Conservation (phyloP, 2,888 invertebrate species). For the Lysandra bellargus region DNA sequence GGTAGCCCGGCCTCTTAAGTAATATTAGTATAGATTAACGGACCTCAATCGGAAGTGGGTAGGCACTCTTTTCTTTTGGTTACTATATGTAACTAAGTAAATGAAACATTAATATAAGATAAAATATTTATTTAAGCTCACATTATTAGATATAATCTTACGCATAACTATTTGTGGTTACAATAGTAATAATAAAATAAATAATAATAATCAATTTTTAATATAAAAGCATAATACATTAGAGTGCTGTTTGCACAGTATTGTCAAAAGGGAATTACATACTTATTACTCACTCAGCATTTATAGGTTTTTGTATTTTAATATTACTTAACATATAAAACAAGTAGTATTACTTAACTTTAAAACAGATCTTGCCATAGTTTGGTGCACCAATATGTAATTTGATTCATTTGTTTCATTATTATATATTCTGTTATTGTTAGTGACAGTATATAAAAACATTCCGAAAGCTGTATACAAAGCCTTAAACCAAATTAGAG, state of each 20-base stretch:
- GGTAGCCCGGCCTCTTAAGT: too few relatives aligned
- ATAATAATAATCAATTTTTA: conserved; percentile 48
- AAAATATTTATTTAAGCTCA: conserved; percentile 79
- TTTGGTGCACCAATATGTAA: conserved; percentile 48
- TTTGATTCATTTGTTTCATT: conserved; percentile 40
- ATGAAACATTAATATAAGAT: conserved; percentile 53
- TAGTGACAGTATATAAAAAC: conserved; percentile 76
- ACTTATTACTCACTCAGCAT: background rate
- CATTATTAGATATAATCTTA: conserved; percentile 54
- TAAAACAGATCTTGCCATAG: conserved; percentile 43
- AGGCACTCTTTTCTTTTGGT: background rate
- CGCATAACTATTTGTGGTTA: conserved; percentile 61
- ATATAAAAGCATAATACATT: conserved; percentile 32
- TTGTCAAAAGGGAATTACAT: conserved; percentile 28
- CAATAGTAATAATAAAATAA: conserved; percentile 62
- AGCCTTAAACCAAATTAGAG: conserved; percentile 68
- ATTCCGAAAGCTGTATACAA: conserved; percentile 81
- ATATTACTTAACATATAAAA: conserved; percentile 34
- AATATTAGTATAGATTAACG: too few relatives aligned
- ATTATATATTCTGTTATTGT: conserved; percentile 59
- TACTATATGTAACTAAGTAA: background rate
- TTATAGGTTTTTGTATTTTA: background rate
- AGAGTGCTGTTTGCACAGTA: conserved; percentile 23
- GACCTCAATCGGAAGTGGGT: background rate
- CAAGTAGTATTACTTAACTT: conserved; percentile 22